Conservation (phyloP, 2,888 invertebrate genomes). For the Noctua pronuba region DNA sequence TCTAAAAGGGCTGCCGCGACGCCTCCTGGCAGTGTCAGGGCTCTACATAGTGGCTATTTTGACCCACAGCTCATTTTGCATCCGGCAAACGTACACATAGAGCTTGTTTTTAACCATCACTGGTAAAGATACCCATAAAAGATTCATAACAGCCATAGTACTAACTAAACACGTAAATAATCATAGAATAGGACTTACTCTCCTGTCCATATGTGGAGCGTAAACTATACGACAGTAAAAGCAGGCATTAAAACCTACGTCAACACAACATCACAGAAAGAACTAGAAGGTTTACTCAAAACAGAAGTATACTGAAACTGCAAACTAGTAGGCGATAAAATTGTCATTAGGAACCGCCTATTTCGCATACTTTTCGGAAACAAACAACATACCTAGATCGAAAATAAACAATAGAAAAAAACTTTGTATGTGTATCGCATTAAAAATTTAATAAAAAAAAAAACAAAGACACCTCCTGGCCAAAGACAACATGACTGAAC, state of each 20-base stretch:
- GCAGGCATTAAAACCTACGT: slow-evolving; percentile 26
- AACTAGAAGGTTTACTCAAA: slow-evolving; percentile 10
- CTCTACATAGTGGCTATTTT: not conserved
- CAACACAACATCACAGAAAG: not conserved
- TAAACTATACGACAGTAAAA: slow-evolving; percentile 45
- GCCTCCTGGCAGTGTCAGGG: not conserved
- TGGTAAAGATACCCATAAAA: slow-evolving; percentile 18
- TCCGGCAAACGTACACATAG: not conserved
- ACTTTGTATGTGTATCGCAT: not conserved
- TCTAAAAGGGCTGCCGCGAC: not conserved
- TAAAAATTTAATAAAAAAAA: not conserved
- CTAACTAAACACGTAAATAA: slow-evolving; percentile 20
- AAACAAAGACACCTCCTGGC: not conserved
- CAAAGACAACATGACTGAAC: not conserved
- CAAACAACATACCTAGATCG: not conserved
- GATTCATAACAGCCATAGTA: not conserved
- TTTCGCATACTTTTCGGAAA: not conserved
- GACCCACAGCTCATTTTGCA: not conserved
- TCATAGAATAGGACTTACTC: slow-evolving; percentile 8
- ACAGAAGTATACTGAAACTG: not conserved
- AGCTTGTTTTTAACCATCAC: not conserved
- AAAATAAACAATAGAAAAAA: not conserved
- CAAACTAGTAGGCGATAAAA: not conserved
- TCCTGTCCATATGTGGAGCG: slow-evolving; percentile 45
- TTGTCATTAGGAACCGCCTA: not conserved